Evolutionary conservation across 2,888 invertebrate genomes (phyloP).

Genomic region (Matsumyia berberina): DNA sequence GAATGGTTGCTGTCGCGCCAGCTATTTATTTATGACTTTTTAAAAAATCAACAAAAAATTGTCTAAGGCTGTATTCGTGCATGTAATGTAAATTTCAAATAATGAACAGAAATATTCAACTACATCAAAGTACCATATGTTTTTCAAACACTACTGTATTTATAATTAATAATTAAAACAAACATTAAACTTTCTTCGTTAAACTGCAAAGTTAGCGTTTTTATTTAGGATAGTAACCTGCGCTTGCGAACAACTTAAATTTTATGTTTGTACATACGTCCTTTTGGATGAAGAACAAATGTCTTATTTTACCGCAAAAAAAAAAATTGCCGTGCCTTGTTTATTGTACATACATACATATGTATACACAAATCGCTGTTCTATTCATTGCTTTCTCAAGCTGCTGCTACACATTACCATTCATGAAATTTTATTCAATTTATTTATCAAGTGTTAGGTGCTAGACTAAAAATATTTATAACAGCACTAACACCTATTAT

Average conservation of each 20-base stretch:
- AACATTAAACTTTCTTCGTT: background rate
- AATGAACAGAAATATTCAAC: no score
- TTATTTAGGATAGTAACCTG: background rate
- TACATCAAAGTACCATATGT: background rate
- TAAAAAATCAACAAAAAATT: no score
- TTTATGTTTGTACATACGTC: no score
- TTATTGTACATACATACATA: background rate
- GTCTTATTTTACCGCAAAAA: background rate
- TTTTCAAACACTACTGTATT: background rate
- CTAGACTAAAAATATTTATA: background rate
- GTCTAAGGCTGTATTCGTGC: no score
- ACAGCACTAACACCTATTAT: conserved; percentile 1
- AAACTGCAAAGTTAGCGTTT: background rate
- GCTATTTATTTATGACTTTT: no score
- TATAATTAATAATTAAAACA: background rate
- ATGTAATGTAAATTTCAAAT: no score
- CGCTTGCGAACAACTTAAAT: no score
- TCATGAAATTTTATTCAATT: background rate
- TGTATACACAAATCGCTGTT: no score
- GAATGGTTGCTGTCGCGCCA: no score
- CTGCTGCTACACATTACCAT: background rate
- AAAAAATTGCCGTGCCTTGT: background rate
- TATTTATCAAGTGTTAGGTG: background rate
- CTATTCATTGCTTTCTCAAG: background rate
- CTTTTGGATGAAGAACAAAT: no score